Evolutionary conservation across 1,140 invertebrate genomes (phyloP).

Genomic region (Radopholus similis): DNA sequence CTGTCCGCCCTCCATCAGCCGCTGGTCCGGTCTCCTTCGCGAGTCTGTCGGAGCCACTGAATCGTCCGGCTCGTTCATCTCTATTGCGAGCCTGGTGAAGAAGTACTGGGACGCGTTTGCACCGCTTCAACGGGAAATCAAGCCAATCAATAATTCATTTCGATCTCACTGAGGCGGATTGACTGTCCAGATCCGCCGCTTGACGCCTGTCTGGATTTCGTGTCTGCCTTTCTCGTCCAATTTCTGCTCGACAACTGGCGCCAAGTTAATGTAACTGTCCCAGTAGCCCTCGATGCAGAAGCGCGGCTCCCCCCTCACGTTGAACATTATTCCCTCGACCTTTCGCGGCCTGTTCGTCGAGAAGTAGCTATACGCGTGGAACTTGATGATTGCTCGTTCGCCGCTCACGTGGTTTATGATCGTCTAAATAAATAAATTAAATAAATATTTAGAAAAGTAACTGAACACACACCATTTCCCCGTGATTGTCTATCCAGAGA

Average conservation of each 20-base stretch:
- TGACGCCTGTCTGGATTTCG: slow-evolving; percentile 82
- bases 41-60: slow-evolving; percentile 91
- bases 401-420: slow-evolving; percentile 80
- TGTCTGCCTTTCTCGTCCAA: slow-evolving; percentile 67
- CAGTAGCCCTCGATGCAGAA: slow-evolving; percentile 87
- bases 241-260: slow-evolving; percentile 72
- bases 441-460: slow-evolving; percentile 70
- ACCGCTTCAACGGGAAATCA: slow-evolving; percentile 8
- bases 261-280: slow-evolving; percentile 89
- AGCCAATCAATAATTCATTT: neutral
- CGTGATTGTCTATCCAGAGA: slow-evolving; percentile 98
- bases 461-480: slow-evolving; percentile 84
- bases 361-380: slow-evolving; percentile 95
- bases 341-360: slow-evolving; percentile 84
- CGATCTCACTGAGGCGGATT: slow-evolving; percentile 68
- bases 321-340: slow-evolving; percentile 72
- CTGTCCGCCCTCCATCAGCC: slow-evolving; percentile 88
- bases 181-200: slow-evolving; percentile 79
- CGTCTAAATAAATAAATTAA: slow-evolving; percentile 88
- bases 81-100: slow-evolving; percentile 87
- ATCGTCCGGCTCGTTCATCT: slow-evolving; percentile 89
- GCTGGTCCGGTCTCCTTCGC: slow-evolving; percentile 85
- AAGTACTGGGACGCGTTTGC: slow-evolving; percentile 71
- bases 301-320: slow-evolving; percentile 67
- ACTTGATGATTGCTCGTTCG: slow-evolving; percentile 90